phyloP scores from a whole-genome alignment of 2,797 vertebrate species.

The Odontamblyopus rebecca region DNA sequence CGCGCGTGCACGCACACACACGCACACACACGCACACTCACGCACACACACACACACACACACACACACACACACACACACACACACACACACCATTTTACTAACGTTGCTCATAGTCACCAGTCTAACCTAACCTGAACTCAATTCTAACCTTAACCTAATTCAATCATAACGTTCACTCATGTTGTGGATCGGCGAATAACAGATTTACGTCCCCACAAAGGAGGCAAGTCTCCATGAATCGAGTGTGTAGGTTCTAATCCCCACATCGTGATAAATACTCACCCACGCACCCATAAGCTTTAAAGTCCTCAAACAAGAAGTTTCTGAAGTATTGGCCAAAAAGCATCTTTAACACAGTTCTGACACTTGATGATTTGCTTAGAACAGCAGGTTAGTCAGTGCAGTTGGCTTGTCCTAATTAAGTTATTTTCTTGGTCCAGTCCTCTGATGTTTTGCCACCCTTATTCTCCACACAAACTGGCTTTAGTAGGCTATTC shows the following conservation, averaged over 20 bases:
- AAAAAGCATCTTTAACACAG: conserved; percentile 38
- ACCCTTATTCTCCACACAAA: conserved; percentile 37
- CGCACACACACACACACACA: too few species aligned
- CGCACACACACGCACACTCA: too few species aligned
- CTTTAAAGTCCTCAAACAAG: conserved; percentile 16
- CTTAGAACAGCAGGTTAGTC: conserved; percentile 43
- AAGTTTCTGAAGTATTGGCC: conserved; percentile 13
- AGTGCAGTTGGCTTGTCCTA: conserved; percentile 63
- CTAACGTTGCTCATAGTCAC: too few species aligned
- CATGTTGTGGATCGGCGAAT: too few species aligned
- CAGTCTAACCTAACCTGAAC: too few species aligned
- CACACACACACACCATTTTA: too few species aligned
- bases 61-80: too few species aligned
- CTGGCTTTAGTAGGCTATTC: conserved; percentile 51
- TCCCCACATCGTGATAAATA: background rate
- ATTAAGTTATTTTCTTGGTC: conserved; percentile 63
- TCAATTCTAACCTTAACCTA: background rate
- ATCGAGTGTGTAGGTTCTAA: background rate
- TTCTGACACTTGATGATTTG: conserved; percentile 40
- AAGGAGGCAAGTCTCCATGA: too few species aligned
- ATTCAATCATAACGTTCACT: too few species aligned
- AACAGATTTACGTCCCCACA: too few species aligned
- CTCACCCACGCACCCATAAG: background rate
- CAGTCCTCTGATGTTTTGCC: conserved; percentile 55
- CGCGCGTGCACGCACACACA: too few species aligned